phyloP scores from a whole-genome alignment of 2,888 invertebrate genomes.

The Drosophila quinaria region DNA sequence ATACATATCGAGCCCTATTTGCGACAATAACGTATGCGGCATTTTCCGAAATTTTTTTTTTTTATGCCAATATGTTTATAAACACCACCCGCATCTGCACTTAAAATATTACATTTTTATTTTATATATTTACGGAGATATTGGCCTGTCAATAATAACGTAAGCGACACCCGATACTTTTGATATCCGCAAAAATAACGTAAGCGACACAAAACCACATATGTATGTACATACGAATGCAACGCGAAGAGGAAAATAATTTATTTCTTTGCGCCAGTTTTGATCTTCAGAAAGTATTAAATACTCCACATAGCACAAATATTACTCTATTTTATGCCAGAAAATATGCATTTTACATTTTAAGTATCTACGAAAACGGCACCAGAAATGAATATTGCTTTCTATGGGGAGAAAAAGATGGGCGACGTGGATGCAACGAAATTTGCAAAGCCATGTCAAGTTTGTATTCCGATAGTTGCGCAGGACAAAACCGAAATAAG shows the following conservation, averaged over 20 bases:
- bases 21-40: too few relatives aligned
- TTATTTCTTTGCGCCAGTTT: neutral
- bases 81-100: too few relatives aligned
- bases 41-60: too few relatives aligned
- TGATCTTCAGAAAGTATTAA: conserved; percentile 1
- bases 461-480: conserved; percentile 2
- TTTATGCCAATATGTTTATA: too few relatives aligned
- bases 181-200: neutral
- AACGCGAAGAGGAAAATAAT: neutral
- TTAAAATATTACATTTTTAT: too few relatives aligned
- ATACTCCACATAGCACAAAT: conserved; percentile 1
- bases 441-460: neutral
- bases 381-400: neutral
- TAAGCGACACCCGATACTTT: neutral
- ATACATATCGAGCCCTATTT: too few relatives aligned
- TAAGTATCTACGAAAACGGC: neutral
- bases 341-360: neutral
- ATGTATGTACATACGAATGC: neutral
- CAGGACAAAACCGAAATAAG: conserved; percentile 1
- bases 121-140: too few relatives aligned
- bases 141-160: neutral
- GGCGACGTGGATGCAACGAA: too few relatives aligned
- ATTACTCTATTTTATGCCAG: neutral
- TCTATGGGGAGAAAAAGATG: conserved; percentile 2
- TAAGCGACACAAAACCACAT: too few relatives aligned